phyloP scores from a whole-genome alignment of 2,113 vertebrate genomes.

The Neogobius melanostomus region DNA sequence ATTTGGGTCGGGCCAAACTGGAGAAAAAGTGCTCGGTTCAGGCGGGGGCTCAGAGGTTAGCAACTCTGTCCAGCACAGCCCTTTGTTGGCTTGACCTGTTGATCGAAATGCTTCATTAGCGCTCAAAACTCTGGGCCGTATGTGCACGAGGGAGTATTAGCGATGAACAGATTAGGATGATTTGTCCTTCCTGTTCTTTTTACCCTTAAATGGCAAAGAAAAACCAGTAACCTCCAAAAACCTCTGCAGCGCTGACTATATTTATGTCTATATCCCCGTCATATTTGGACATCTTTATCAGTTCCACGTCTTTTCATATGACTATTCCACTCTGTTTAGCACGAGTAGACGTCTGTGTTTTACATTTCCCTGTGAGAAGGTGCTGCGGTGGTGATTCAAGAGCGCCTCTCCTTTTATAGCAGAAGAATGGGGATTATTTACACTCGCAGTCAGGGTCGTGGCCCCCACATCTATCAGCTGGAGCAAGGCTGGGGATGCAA shows the following conservation, averaged over 20 bases:
- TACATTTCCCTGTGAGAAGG: neutral
- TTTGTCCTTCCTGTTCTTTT: constrained; percentile 62
- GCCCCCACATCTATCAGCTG: constrained; percentile 63
- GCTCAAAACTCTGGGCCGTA: constrained; percentile 9
- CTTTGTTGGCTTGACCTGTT: too few relatives aligned
- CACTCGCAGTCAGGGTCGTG: constrained; percentile 68
- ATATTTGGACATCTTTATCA: constrained; percentile 29
- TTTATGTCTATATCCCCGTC: constrained; percentile 49
- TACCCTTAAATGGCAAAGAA: constrained; percentile 73
- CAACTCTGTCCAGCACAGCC: too few relatives aligned
- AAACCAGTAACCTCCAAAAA: constrained; percentile 37
- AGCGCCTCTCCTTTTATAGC: constrained; percentile 92
- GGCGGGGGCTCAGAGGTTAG: too few relatives aligned
- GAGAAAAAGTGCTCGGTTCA: too few relatives aligned
- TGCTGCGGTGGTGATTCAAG: constrained; percentile 78
- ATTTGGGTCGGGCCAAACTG: too few relatives aligned
- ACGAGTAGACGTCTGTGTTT: neutral
- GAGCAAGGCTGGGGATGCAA: constrained; percentile 43
- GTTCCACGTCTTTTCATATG: constrained; percentile 10
- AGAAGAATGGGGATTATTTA: constrained; percentile 87
- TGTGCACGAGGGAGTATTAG: constrained; percentile 36
- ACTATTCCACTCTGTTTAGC: neutral
- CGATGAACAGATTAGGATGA: constrained; percentile 42
- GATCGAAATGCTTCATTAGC: neutral
- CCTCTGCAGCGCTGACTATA: constrained; percentile 31